Conservation (phyloP, 2,113 vertebrate genomes). For the Hypocryptadius cinnamomeus region DNA sequence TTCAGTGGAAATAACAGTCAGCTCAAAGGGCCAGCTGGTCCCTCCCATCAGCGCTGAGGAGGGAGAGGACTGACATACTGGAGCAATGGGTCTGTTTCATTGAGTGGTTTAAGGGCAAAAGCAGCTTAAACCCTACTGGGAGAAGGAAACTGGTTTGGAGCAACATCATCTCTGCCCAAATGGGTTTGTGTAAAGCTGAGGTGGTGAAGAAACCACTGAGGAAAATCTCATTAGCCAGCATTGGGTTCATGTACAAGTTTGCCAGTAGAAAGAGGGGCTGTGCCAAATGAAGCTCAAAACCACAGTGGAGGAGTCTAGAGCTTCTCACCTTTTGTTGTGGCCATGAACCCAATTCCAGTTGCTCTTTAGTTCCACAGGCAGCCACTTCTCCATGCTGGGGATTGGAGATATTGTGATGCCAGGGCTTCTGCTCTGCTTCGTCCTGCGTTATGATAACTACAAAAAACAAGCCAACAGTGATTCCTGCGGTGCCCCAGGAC, state of each 20-base stretch:
- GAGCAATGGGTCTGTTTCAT: neutral
- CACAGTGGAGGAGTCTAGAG: neutral
- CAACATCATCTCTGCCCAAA: neutral
- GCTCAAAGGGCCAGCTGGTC: neutral
- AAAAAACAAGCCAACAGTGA: slow-evolving; percentile 93
- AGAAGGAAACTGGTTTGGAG: neutral
- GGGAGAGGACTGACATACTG: neutral
- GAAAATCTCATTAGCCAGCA: neutral
- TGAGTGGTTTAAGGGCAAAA: neutral
- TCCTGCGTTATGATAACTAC: slow-evolving; percentile 97
- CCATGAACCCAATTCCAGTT: neutral
- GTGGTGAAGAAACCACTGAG: neutral
- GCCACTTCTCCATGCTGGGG: slow-evolving; percentile 99
- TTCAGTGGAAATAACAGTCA: neutral
- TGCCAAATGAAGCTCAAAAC: neutral
- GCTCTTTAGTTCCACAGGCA: slow-evolving; percentile 86
- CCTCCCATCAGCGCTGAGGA: neutral
- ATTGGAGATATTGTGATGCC: slow-evolving; percentile 99
- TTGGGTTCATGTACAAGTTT: neutral
- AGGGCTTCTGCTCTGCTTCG: slow-evolving; percentile 95
- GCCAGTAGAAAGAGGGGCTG: neutral
- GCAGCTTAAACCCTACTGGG: neutral
- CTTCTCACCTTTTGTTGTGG: neutral
- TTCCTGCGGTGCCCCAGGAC: slow-evolving; percentile 68
- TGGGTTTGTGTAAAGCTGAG: neutral